Percentiles rank a stretch among this genome's conserved stretches.
Conservation (phyloP, 2,113 vertebrate species). For the Sinocyclocheilus maitianheensis region DNA sequence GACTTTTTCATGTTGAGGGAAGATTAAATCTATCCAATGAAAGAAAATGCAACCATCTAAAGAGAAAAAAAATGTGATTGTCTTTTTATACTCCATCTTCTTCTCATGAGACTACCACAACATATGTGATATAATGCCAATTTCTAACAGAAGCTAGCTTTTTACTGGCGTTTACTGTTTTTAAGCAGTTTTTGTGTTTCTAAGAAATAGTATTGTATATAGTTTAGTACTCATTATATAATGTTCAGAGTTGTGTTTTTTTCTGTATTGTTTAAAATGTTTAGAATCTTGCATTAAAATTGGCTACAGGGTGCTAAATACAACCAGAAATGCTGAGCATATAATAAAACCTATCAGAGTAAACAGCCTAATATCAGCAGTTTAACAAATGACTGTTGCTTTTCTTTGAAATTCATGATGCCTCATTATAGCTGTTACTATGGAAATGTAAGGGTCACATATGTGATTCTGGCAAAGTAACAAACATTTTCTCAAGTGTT, state of each 20-base stretch:
- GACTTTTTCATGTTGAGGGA: constrained; percentile 57
- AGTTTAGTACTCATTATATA: not conserved
- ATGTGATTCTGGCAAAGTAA: constrained; percentile 50
- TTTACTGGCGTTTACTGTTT: not conserved
- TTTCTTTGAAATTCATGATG: constrained; percentile 45
- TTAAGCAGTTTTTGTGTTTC: not conserved
- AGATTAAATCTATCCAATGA: constrained; percentile 34
- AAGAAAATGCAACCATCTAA: constrained; percentile 13
- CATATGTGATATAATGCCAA: not conserved
- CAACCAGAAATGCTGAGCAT: not conserved
- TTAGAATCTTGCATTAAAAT: not conserved
- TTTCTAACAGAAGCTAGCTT: not conserved
- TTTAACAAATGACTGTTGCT: constrained; percentile 10
- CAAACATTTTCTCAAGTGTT: constrained; percentile 48
- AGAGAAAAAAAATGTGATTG: not conserved
- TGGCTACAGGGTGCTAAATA: not conserved
- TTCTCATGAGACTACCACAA: not conserved
- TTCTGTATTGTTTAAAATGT: not conserved
- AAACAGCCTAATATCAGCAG: not conserved
- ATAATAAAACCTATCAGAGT: constrained; percentile 3
- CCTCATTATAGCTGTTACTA: constrained; percentile 61
- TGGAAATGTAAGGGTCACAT: constrained; percentile 60
- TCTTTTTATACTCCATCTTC: not conserved
- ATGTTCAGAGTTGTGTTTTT: not conserved
- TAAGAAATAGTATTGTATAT: not conserved